Base-by-base conservation (phyloP, 2,888 invertebrate genomes). In the Diaphora mendica region DNA sequence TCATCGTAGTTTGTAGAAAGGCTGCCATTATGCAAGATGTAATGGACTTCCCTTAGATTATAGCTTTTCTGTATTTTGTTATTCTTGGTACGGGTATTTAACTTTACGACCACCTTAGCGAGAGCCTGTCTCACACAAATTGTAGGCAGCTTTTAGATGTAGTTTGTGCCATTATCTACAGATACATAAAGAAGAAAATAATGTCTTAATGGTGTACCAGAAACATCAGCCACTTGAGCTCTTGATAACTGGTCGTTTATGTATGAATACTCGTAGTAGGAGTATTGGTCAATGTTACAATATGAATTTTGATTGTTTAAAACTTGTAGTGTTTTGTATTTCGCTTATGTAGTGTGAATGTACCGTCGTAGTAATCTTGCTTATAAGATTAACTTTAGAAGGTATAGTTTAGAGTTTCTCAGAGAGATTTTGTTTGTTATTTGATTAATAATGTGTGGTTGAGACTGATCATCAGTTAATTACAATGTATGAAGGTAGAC, bases 341-440 rank as follows among this genome's bases (percentile, higher is more conserved):
- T 85, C 76, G 88, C 87, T 87, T 87, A 86, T 77, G 87, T 87
- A 84, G 85, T 86, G 81, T 88, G 90, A 87, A 86, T 85, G 91
- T 93, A 91, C 92, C 92, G 88, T 94, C 95, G 83, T 87, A 90
- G 91, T 94, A 92, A 94, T 95, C 95, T 95, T 94, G 86, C 74
- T 65, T 70, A 85, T 90, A 91, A 95, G 95, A 95, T 95, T 94
- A 93, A 86, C 91, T 92, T 88, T 87, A 89, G 92, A 95, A 88
- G 94, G 93, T 93, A 92, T 89, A 85, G 89, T 84, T 86, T 85
- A 77, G 84, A 72, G 84, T 82, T 82, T 79, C 81, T 79, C 77
- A 71, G 79, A 71, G 78, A 80, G 80, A 73, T 83, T 70, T 74
- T 79, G 74, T 80, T 75, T 64, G 71, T 69, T 75, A 5, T 55